Evolutionary conservation across 1,140 invertebrate species (phyloP), one percentile per base, ranked within the genome.

Genomic region (Babylonia areolata): DNA sequence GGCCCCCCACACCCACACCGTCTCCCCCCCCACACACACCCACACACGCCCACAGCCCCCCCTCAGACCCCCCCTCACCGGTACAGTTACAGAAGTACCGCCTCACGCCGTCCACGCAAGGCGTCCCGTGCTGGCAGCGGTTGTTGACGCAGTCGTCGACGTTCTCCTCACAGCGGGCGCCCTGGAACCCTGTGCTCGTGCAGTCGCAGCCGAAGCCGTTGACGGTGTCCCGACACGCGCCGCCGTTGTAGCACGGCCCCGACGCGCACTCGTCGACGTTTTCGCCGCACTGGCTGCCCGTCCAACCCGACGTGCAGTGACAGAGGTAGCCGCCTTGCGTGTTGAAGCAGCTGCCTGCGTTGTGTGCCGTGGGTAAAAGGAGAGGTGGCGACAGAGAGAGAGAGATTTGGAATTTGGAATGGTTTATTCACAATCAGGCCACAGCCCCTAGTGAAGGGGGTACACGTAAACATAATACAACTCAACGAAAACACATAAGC

Each of bases 201-300:
- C 98, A 99, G 91, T 98, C 97, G 92, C 98, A 99, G 31, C 23
- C 40, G 75, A 87, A 91, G 15, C 85, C 86, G 42, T 85, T 86
- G 33, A 88, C 51, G 95, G 91, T 33, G 80, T 99, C 98, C 77
- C 97, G 96, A 91, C 98, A 99, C 15, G 46, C 73, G 11, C 97
- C 98, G 0, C 97, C 97, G 92, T 99, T 98, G 86, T 97, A 95
- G 93, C 98, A 99, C 0, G 98, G 98, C 92, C 97, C 96, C 51
- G 96, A 97, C 87, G 97, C 96, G 94, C 98, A 99, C 93, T 99
- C 98, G 94, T 99, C 97, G 92, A 99, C 97, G 94, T 92, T 99
- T 97, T 1, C 96, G 33, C 92, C 90, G 91, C 92, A 94, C 28
- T 96, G 96, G 31, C 94, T 86, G 9, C 98, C 97, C 1, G 96